Conservation (phyloP, 2,113 vertebrate species). For the Romanogobio albipinnatus region DNA sequence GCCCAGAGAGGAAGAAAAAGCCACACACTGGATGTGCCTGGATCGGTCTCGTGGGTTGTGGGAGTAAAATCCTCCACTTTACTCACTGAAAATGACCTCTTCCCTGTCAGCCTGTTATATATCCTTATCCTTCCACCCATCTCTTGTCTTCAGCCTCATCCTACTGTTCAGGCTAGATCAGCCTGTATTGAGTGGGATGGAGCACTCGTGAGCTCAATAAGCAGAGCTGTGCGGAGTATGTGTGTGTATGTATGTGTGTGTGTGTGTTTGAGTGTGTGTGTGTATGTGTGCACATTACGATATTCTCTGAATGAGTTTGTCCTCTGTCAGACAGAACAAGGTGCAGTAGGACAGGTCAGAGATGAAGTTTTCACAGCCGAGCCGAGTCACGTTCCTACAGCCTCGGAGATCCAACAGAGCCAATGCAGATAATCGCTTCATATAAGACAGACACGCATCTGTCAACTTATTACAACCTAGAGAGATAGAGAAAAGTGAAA, state of each 20-base stretch:
- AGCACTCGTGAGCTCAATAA: conserved; percentile 44
- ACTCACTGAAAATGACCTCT: conserved; percentile 34
- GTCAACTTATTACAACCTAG: conserved; percentile 93
- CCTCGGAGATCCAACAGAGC: conserved; percentile 90
- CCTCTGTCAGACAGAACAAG: conserved; percentile 94
- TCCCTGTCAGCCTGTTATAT: conserved; percentile 24
- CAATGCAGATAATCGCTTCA: conserved; percentile 88
- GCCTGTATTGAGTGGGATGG: conserved; percentile 41
- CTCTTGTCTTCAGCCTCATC: conserved; percentile 18
- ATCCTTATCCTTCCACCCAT: conserved; percentile 29
- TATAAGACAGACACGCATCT: conserved; percentile 88
- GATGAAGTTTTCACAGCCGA: conserved; percentile 93
- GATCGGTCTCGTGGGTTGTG: neutral
- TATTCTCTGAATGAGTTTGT: conserved; percentile 97
- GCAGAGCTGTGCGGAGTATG: conserved; percentile 63
- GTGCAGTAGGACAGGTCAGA: conserved; percentile 92
- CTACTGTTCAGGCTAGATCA: conserved; percentile 48
- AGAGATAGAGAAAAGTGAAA: neutral
- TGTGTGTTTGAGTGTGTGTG: conserved; percentile 28
- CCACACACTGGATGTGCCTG: neutral
- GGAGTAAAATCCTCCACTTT: conserved; percentile 5
- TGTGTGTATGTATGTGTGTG: neutral
- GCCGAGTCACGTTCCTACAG: conserved; percentile 88
- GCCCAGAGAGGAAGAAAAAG: conserved; percentile 27
- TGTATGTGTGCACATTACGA: conserved; percentile 72